Conservation (phyloP, 2,797 vertebrate species). For the Macropodus opercularis region DNA sequence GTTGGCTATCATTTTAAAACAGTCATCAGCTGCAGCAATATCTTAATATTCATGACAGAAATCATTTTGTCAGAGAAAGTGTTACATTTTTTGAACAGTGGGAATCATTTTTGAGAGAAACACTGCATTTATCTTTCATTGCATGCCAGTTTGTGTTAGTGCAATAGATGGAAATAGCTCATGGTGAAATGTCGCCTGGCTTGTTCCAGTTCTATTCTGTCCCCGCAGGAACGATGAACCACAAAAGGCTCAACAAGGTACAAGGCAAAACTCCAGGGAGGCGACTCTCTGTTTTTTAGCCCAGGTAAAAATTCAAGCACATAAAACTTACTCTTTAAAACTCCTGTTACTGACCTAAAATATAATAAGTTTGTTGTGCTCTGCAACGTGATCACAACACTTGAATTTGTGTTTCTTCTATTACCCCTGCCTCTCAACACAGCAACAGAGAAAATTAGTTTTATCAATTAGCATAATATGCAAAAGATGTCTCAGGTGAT, state of each 20-base stretch:
- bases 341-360: slow-evolving; percentile 14
- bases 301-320: slow-evolving; percentile 24
- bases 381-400: slow-evolving; percentile 25
- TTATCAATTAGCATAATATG: slow-evolving; percentile 53
- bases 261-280: slow-evolving; percentile 41
- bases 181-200: slow-evolving; percentile 60
- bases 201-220: slow-evolving; percentile 56
- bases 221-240: slow-evolving; percentile 45
- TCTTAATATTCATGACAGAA: slow-evolving; percentile 23
- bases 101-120: slow-evolving; percentile 48
- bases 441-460: slow-evolving; percentile 28
- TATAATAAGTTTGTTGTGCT: slow-evolving; percentile 32
- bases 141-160: slow-evolving; percentile 54
- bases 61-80: slow-evolving; percentile 37
- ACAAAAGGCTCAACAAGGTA: slow-evolving; percentile 53
- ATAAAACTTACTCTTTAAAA: slow-evolving; percentile 30
- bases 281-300: slow-evolving; percentile 42
- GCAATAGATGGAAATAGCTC: slow-evolving; percentile 63
- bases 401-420: slow-evolving; percentile 24
- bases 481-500: slow-evolving; percentile 38
- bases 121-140: slow-evolving; percentile 54
- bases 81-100: slow-evolving; percentile 27
- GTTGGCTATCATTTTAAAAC: slow-evolving; percentile 5
- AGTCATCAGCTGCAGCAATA: slow-evolving; percentile 10
- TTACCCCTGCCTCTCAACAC: slow-evolving; percentile 33